Base-by-base conservation (phyloP, 2,888 invertebrate species). In the Fragum whitleyi region DNA sequence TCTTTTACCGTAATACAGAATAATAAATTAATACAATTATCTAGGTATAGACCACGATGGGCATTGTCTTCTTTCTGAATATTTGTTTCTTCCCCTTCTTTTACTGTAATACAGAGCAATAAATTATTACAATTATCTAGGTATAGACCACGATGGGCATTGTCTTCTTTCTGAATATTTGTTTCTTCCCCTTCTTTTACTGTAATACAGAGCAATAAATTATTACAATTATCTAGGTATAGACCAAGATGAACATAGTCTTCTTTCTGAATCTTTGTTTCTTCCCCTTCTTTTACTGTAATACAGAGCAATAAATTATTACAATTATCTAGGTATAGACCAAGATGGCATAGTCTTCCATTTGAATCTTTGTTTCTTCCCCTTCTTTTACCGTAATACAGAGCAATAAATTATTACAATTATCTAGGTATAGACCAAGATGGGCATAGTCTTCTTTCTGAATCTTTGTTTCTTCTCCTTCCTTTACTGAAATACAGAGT, bases 41-140 rank as follows among this genome's bases (percentile, higher is more conserved):
- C 84, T 11, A 88, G 77, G 79, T 87, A 90, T 29, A 90, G 75
- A 14, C 90, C 90, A 9, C 90, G 82, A 76, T 90, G 87, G 16
- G 81, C 67, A 21, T 75, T 73, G 28, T 90, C 86, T 21, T 77
- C 81, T 26, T 67, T 62, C 3, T 0, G 32, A 36, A 36, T 36
- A 36, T 36, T 9, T 36, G 32, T 36, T 6, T 36, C 32, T 36
- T 6, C 32, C 9, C 32, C 9, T 9, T 36, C 32, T 36, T 36
- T 36, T 6, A 6, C 32, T 36, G 32, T 36, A 36, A 36, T 36
- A 36, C 9, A 36, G 32, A 36, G 32, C 32, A 36, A 36, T 36
- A 9, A 36, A 36, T 36, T 36, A 36, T 3, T 6, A 9, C 32
- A 36, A 9, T 36, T 86, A 72, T 87, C 84, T 11, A 88, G 77